These are phyloP conservation scores for Acanthosepion esculentum DNA, from an alignment of 2,888 invertebrate species.

Conservation along the genomic window DNA sequence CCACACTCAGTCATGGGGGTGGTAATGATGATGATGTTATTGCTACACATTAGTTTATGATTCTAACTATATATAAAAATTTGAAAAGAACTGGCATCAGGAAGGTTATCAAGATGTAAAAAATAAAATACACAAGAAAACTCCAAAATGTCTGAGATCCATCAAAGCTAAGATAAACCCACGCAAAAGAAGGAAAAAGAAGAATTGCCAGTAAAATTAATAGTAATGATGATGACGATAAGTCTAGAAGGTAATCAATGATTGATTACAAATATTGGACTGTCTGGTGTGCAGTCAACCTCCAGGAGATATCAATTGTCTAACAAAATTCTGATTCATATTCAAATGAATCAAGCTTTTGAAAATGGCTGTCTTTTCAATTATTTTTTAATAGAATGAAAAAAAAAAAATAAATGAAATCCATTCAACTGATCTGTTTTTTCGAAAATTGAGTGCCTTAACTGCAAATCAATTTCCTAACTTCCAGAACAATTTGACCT, in stretches of 20 bases:
- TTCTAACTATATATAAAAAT: too few relatives aligned
- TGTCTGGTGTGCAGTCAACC: slow-evolving; percentile 34
- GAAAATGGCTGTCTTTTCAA: background rate
- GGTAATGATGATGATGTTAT: too few relatives aligned
- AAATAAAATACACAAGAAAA: background rate
- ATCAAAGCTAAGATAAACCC: slow-evolving; percentile 20
- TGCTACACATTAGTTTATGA: too few relatives aligned
- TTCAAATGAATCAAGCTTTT: background rate
- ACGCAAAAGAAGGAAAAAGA: background rate
- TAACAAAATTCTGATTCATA: background rate
- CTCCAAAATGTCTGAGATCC: background rate
- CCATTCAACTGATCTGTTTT: background rate
- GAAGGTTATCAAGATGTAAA: background rate
- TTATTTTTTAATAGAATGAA: background rate
- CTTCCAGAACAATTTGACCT: background rate
- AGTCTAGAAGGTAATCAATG: background rate
- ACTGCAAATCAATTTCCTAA: background rate
- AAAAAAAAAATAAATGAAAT: slow-evolving; percentile 15
- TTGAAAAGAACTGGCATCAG: too few relatives aligned
- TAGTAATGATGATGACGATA: background rate
- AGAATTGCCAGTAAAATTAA: background rate
- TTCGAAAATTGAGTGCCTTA: background rate
- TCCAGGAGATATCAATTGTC: background rate
- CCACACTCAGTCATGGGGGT: too few relatives aligned
- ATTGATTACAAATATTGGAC: slow-evolving; percentile 39